phyloP scores from a whole-genome alignment of 1,140 invertebrate species.

The Ooceraea biroi region DNA sequence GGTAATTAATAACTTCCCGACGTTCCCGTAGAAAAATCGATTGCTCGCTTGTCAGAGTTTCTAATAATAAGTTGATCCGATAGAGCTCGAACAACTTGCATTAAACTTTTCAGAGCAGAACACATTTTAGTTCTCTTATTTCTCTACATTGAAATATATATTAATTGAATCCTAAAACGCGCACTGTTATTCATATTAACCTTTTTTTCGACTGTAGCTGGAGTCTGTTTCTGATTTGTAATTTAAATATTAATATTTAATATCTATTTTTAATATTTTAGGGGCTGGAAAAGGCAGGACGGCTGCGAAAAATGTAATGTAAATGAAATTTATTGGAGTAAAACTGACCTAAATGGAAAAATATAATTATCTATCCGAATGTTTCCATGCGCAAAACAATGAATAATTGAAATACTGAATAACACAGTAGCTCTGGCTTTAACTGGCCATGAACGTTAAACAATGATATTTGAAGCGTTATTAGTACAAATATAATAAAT shows the following conservation, averaged over 20 bases:
- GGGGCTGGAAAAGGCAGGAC: not conserved
- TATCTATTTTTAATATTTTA: conserved; percentile 22
- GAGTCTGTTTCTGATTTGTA: not conserved
- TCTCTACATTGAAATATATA: not conserved
- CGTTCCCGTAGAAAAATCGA: not conserved
- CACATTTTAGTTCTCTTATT: not conserved
- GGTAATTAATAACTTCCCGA: not conserved
- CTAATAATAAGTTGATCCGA: not conserved
- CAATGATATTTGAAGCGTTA: not conserved
- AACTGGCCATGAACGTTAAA: conserved; percentile 19
- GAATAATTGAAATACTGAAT: conserved; percentile 18
- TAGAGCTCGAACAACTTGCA: too few species aligned
- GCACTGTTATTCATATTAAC: not conserved
- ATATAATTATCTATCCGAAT: not conserved
- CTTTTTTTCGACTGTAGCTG: not conserved
- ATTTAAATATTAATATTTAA: conserved; percentile 43
- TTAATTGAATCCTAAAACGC: not conserved
- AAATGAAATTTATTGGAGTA: not conserved
- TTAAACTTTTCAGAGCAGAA: not conserved
- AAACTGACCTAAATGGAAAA: not conserved
- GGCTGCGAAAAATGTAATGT: not conserved
- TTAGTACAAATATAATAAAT: conserved; percentile 9
- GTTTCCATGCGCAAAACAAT: not conserved
- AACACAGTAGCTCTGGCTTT: not conserved
- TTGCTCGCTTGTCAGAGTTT: not conserved